phyloP scores from a whole-genome alignment of 2,888 invertebrate genomes.

The Stomorhina lunata region DNA sequence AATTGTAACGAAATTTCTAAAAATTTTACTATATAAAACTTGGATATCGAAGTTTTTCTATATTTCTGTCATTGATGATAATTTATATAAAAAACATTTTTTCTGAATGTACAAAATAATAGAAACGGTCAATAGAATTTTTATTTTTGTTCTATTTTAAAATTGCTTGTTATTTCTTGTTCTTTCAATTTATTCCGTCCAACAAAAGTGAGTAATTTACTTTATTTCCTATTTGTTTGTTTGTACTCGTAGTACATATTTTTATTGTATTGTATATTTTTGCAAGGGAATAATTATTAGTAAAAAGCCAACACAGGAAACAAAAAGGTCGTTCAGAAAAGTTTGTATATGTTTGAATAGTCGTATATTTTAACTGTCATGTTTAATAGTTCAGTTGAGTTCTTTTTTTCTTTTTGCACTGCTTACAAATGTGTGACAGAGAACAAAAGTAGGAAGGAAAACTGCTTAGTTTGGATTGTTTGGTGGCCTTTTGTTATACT shows the following conservation, averaged over 20 bases:
- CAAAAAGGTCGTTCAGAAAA: slow-evolving; percentile 22
- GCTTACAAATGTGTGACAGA: slow-evolving; percentile 11
- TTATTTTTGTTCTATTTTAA: not conserved
- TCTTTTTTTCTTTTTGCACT: slow-evolving; percentile 12
- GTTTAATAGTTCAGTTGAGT: too few species aligned
- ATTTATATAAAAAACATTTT: not conserved
- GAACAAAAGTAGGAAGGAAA: not conserved
- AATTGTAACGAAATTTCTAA: too few species aligned
- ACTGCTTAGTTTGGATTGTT: slow-evolving; percentile 9
- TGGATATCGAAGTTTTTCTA: too few species aligned
- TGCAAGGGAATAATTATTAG: slow-evolving; percentile 3
- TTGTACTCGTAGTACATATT: slow-evolving; percentile 6
- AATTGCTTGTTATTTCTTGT: slow-evolving; percentile 9
- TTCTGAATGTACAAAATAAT: not conserved
- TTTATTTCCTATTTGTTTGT: slow-evolving; percentile 47
- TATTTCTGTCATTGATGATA: too few species aligned
- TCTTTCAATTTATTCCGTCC: not conserved
- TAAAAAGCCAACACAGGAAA: slow-evolving; percentile 46
- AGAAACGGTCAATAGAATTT: not conserved
- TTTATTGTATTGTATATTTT: not conserved
- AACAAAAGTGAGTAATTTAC: slow-evolving; percentile 43
- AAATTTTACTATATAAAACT: too few species aligned
- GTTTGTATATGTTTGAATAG: not conserved
- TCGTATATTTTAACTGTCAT: slow-evolving; percentile 27
- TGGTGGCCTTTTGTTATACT: slow-evolving; percentile 26